Evolutionary conservation across 2,888 invertebrate genomes (phyloP), one percentile per base, ranked within the genome.

Genomic region (Bhutanitis thaidina): DNA sequence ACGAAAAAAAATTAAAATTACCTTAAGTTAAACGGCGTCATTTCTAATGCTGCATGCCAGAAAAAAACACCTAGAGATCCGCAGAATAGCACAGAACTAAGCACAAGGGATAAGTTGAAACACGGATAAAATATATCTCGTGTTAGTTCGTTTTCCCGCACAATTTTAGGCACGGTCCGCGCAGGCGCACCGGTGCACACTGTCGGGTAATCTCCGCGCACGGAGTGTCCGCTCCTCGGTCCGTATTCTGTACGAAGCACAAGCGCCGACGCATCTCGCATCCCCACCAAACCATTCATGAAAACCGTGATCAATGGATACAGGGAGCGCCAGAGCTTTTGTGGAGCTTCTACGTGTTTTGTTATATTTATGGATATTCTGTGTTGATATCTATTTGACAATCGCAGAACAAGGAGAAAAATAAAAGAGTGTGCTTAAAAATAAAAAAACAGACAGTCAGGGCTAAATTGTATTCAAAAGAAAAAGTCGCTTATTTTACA

Each of bases 211-310:
- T 77, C 77, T 80, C 78, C 74, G 65, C 63, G 57, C 45, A 35
- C 45, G 39, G 15, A 38, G 30, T 29, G 47, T 39, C 39, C 43
- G 65, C 20, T 20, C 5, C 20, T 20, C 61, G 73, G 27, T 49
- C 52, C 56, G 58, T 34, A 34, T 12, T 52, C 66, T 62, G 49
- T 58, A 40, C 55, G 55, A 44, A 56, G 55, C 62, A 73, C 77
- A 63, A 62, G 72, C 73, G 71, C 71, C 73, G 71, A 74, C 72
- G 72, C 77, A 68, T 64, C 59, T 39, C 62, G 57, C 27, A 84
- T 84, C 84, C 71, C 87, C 83, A 77, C 70, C 58, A 56, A 53
- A 58, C 65, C 80, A 86, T 86, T 85, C 83, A 86, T 86, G 80
- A 85, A 84, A 74, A 65, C 55, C 40, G 57, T 61, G 58, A 64